Percentiles rank a stretch among this genome's conserved stretches.
These are phyloP conservation scores for Troilus luridus DNA, from an alignment of 2,888 invertebrate genomes.

Conservation along the genomic window DNA sequence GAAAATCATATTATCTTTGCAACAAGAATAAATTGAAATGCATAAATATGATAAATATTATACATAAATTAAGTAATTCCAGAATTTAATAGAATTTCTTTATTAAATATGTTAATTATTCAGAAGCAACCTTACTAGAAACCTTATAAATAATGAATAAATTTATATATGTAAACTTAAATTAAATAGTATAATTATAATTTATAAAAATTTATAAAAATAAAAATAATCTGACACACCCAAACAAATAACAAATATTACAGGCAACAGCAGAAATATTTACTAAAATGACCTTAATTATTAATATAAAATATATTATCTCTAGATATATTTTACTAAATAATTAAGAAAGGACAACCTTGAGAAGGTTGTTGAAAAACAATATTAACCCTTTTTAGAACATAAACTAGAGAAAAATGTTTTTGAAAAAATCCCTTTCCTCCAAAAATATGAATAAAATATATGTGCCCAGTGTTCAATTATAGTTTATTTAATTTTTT, in stretches of 20 bases:
- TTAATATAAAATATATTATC: no score
- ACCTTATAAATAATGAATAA: background rate
- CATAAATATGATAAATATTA: background rate
- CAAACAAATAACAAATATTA: background rate
- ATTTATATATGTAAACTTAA: no score
- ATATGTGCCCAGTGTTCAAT: no score
- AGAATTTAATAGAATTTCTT: background rate
- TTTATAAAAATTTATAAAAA: no score
- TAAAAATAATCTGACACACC: background rate
- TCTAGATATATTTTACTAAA: background rate
- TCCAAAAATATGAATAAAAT: no score
- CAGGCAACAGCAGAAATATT: background rate
- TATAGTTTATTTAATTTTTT: no score
- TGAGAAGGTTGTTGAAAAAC: background rate
- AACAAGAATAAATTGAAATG: background rate
- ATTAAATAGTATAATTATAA: background rate
- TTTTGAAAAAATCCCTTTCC: no score
- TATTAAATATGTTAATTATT: background rate
- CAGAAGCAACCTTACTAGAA: background rate
- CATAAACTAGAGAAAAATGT: no score
- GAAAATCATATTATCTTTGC: background rate
- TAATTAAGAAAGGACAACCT: background rate
- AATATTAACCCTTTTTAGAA: no score
- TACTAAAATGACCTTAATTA: background rate
- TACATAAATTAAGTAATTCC: background rate